Percentiles rank a stretch among this genome's conserved stretches.
Conservation (phyloP, 2,888 invertebrate species). For the Cerceris ruficornis region DNA sequence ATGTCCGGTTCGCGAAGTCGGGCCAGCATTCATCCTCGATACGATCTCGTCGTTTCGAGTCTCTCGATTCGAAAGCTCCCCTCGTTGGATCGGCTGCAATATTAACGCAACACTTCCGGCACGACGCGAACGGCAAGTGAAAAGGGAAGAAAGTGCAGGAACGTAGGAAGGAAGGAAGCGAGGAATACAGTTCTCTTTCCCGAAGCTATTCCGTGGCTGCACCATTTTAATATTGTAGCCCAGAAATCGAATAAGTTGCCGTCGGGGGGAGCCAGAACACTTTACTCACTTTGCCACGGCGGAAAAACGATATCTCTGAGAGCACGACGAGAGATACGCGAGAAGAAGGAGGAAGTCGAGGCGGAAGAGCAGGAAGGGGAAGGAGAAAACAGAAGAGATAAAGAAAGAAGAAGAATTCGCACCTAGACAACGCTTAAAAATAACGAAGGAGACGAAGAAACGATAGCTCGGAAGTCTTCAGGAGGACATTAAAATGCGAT, state of each 20-base stretch:
- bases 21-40: not conserved
- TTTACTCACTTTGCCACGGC: not conserved
- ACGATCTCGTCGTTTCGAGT: not conserved
- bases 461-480: not conserved
- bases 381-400: not conserved
- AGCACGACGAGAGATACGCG: not conserved
- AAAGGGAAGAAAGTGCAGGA: not conserved
- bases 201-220: slow-evolving; percentile 24
- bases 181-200: slow-evolving; percentile 1
- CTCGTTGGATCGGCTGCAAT: slow-evolving; percentile 36
- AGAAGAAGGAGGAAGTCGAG: not conserved
- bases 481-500: not conserved
- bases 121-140: not conserved
- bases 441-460: slow-evolving; percentile 4
- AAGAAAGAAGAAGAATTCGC: not conserved
- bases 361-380: not conserved
- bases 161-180: slow-evolving; percentile 1
- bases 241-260: slow-evolving; percentile 53
- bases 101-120: slow-evolving; percentile 48
- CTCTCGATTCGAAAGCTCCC: slow-evolving; percentile 7
- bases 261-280: slow-evolving; percentile 18
- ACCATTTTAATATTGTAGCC: slow-evolving; percentile 59
- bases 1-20: too few species aligned
- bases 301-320: slow-evolving; percentile 26
- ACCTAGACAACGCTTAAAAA: not conserved